phyloP scores from a whole-genome alignment of 2,888 invertebrate species.

The Horisme vitalbata region DNA sequence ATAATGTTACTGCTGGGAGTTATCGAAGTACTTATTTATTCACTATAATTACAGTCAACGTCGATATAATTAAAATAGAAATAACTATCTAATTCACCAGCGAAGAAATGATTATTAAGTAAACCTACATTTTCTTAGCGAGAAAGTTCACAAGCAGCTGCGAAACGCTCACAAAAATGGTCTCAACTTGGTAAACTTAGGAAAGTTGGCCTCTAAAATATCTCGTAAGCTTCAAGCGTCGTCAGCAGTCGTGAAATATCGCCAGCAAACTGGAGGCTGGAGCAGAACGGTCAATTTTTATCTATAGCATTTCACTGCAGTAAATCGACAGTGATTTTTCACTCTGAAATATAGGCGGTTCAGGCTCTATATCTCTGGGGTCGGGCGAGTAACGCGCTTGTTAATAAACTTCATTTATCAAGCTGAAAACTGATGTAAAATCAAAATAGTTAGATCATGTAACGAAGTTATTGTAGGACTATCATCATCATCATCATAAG shows the following conservation, averaged over 20 bases:
- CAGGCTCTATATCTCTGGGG: slow-evolving; percentile 56
- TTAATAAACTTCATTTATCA: slow-evolving; percentile 61
- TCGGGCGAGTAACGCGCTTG: slow-evolving; percentile 45
- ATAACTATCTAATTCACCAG: not conserved
- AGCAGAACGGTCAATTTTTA: slow-evolving; percentile 65
- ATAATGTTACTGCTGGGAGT: no score
- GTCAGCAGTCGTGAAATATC: slow-evolving; percentile 44
- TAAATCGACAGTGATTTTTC: slow-evolving; percentile 71
- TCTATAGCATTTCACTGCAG: slow-evolving; percentile 61
- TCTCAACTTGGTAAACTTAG: slow-evolving; percentile 23
- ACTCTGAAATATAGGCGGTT: slow-evolving; percentile 67
- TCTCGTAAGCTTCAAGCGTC: slow-evolving; percentile 36
- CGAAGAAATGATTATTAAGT: not conserved
- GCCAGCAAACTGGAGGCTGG: slow-evolving; percentile 32
- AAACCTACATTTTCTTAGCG: slow-evolving; percentile 13
- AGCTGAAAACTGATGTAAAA: slow-evolving; percentile 36
- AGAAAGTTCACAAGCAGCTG: slow-evolving; percentile 29
- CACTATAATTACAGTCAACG: no score
- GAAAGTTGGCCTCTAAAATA: slow-evolving; percentile 34
- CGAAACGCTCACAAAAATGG: slow-evolving; percentile 32
- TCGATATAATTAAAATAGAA: no score
- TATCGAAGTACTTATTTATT: no score
- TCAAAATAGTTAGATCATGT: slow-evolving; percentile 36
- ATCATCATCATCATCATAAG: no score
- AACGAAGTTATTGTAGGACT: no score